Base-by-base conservation (phyloP, 2,888 invertebrate genomes). In the Habrosyne pyritoides region DNA sequence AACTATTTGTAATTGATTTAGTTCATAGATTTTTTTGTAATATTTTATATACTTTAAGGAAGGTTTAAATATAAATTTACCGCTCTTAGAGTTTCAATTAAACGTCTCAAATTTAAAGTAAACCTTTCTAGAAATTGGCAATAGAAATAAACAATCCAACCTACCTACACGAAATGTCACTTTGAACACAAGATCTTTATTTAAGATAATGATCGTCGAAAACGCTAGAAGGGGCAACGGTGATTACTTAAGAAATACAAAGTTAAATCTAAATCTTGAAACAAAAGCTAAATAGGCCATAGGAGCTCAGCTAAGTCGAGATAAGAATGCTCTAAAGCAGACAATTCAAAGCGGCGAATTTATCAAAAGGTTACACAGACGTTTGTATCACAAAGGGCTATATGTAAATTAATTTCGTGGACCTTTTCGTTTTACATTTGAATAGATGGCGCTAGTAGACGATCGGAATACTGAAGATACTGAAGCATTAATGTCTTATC, bases 381-480 rank as follows among this genome's bases (percentile, higher is more conserved):
- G 42, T 42, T 42, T 14, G 42, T 63, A 59, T 67, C 73, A 87
- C 84, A 88, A 86, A 84, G 73, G 68, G 81, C 42, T 42, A 18
- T 81, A 85, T 87, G 87, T 81, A 87, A 89, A 90, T 90, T 88
- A 87, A 87, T 86, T 87, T 84, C 81, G 75, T 71, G 69, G 74
- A 77, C 84, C 83, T 83, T 86, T 87, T 81, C 79, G 74, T 82
- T 42, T 80, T 73, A 75, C 81, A 83, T 82, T 71, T 86, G 80
- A 87, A 87, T 83, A 74, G 81, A 66, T 30, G 50, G 26, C 50
- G 28, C 50, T 28, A 28, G 28, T 18, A 50, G 18, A n/a, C 6
- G 33, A 50, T 50, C 50, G 30, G 28, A 50, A 50, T 28, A 42
- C 42, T 42, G 42, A 42, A 42, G 42, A 42, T 42, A 42, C 42